Base-by-base conservation (phyloP, 2,113 vertebrate genomes). In the Numida meleagris region DNA sequence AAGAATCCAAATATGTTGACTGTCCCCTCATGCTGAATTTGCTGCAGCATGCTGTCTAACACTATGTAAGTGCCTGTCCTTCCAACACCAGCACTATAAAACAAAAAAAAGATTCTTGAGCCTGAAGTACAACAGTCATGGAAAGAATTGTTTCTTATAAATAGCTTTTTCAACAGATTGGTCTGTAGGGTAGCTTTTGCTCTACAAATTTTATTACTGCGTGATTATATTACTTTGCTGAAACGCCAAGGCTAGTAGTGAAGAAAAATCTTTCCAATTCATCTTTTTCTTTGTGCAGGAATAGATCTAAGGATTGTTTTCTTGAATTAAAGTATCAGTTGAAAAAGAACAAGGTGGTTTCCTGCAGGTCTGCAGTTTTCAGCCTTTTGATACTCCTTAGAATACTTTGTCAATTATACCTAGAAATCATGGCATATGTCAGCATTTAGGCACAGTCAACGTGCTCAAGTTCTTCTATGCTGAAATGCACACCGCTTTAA, bases 11-110 rank as follows among this genome's bases (percentile, higher is more conserved):
- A 98, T 90, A 99, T 72, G 90, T 99, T 99, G 95, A 99, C 98
- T 3, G 93, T 97, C 46, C 98, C 98, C 93, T 99, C 98, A 1
- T 98, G 98, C 65, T 98, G 98, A 68, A 99, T 99, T 97, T 99
- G 99, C 81, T 98, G 98, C 95, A 99, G 83, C 99, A 99, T 99
- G 92, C 99, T 99, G 97, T 99, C 99, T 93, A 99, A 95, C 57
- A 99, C 99, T 87, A 99, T 99, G 89, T 99, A 99, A 5, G 99
- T 99, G 42, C 99, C 99, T 12, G 99, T 99, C 89, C 98, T 98
- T 76, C 99, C 99, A 72, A 99, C 99, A 5, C 99, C 99, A 71
- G 99, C 99, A 55, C 99, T 99, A 95, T 40, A 93, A 96, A 78
- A 96, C 65, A 95, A 43, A 65, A 94, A 88, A 43, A 61, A 85